Percentiles rank a stretch among this genome's conserved stretches.
These are phyloP conservation scores for Coracopsis vasa DNA, from an alignment of 2,113 vertebrate genomes.

Conservation along the genomic window DNA sequence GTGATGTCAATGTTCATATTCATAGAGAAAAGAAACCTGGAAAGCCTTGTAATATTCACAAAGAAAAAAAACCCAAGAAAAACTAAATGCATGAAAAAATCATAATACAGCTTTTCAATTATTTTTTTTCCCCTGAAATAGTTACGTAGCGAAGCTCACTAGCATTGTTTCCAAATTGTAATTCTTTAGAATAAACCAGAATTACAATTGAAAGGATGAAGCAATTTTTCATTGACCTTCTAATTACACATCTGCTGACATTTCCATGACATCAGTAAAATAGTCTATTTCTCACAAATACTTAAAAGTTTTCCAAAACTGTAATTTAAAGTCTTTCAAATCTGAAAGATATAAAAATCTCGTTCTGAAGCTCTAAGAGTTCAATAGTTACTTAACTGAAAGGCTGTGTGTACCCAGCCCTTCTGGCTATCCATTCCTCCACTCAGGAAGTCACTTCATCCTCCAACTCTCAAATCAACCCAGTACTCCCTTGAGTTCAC, in stretches of 20 bases:
- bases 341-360: neutral
- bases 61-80: neutral
- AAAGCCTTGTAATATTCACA: neutral
- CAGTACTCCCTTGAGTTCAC: neutral
- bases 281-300: neutral
- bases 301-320: neutral
- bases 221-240: neutral
- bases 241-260: neutral
- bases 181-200: neutral
- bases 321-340: neutral
- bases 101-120: neutral
- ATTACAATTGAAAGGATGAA: neutral
- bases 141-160: neutral
- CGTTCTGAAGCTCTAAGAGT: neutral
- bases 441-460: neutral
- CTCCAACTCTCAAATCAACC: neutral
- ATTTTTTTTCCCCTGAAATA: neutral
- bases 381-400: neutral
- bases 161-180: neutral
- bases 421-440: neutral
- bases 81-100: neutral
- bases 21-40: neutral
- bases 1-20: neutral
- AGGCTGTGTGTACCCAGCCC: neutral
- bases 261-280: neutral